Percentiles rank a stretch among this genome's conserved stretches.
These are phyloP conservation scores for Centropus bengalensis DNA, from an alignment of 2,113 vertebrate genomes.

Conservation along the genomic window DNA sequence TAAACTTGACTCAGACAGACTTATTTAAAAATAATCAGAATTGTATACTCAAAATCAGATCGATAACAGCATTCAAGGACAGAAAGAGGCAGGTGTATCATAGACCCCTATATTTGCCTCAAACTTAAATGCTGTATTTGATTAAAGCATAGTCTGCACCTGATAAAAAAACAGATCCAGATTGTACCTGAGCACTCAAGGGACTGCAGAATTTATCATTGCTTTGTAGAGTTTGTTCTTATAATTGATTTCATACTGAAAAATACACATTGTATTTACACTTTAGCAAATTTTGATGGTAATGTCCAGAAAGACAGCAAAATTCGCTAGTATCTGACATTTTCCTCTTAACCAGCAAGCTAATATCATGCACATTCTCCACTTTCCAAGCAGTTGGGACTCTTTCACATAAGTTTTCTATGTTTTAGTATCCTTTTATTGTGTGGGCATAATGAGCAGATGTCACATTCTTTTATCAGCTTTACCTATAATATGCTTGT, in stretches of 20 bases:
- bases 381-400: not conserved
- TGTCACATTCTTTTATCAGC: not conserved
- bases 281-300: not conserved
- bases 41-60: not conserved
- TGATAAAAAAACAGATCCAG: not conserved
- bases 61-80: not conserved
- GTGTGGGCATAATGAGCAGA: not conserved
- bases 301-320: not conserved
- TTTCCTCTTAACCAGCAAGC: not conserved
- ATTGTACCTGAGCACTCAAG: not conserved
- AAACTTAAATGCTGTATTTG: not conserved
- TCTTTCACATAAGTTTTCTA: not conserved
- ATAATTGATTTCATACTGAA: not conserved
- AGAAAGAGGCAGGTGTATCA: not conserved
- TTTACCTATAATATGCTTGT: not conserved
- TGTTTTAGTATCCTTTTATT: not conserved
- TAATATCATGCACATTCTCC: not conserved
- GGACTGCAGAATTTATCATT: not conserved
- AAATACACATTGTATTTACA: not conserved
- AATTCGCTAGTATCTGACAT: not conserved
- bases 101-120: not conserved
- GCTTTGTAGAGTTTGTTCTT: not conserved
- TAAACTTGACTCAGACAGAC: not conserved
- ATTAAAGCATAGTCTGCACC: not conserved
- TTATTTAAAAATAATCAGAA: not conserved